phyloP scores from a whole-genome alignment of 2,888 invertebrate genomes.

The Microplitis deprimator region DNA sequence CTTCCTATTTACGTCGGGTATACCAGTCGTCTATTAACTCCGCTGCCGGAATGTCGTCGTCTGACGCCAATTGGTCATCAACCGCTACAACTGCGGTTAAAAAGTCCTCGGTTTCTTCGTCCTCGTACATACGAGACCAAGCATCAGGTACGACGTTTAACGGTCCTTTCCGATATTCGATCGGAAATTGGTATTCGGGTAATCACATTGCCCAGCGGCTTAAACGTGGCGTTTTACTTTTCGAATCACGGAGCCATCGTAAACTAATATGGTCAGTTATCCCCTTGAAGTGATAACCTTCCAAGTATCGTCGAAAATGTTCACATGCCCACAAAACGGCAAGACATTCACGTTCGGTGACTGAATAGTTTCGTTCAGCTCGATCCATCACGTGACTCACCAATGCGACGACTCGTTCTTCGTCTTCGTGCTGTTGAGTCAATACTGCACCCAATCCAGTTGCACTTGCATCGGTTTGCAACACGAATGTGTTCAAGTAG shows the following conservation, averaged over 20 bases:
- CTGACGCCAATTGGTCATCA: background rate
- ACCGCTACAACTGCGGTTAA: conserved; percentile 36
- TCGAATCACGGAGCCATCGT: conserved; percentile 48
- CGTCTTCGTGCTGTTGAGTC: conserved; percentile 45
- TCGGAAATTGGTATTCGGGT: conserved; percentile 40
- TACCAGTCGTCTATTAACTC: too few relatives aligned
- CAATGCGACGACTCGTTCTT: conserved; percentile 44
- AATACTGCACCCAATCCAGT: conserved; percentile 44
- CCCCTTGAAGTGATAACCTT: conserved; percentile 51
- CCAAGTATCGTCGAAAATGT: conserved; percentile 50
- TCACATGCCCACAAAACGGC: conserved; percentile 49
- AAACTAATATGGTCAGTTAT: conserved; percentile 53
- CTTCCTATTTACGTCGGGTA: too few relatives aligned
- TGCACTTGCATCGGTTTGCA: conserved; percentile 47
- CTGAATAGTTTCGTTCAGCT: conserved; percentile 42
- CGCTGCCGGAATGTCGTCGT: background rate
- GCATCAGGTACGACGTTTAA: conserved; percentile 26
- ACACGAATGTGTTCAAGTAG: conserved; percentile 37
- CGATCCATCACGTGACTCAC: conserved; percentile 42
- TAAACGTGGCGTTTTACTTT: conserved; percentile 46
- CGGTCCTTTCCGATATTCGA: conserved; percentile 36
- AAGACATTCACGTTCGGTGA: conserved; percentile 49
- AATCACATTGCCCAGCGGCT: conserved; percentile 49
- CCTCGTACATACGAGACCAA: conserved; percentile 34
- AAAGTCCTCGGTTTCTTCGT: conserved; percentile 16